Percentiles rank a stretch among this genome's conserved stretches.
Conservation (phyloP, 2,797 vertebrate species). For the Ptychobarbus kaznakovi region DNA sequence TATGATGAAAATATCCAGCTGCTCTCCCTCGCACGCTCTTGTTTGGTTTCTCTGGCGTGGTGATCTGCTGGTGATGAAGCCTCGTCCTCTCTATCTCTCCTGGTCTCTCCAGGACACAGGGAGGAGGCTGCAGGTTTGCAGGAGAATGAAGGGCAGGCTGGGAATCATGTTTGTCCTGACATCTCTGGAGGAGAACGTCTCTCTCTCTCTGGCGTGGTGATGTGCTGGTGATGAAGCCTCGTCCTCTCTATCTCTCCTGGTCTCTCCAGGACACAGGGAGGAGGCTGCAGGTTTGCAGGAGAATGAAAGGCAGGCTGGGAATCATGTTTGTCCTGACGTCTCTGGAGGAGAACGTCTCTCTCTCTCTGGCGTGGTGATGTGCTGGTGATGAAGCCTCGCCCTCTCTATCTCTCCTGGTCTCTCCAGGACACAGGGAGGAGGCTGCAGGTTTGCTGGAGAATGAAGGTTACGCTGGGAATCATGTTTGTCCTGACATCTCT, state of each 20-base stretch:
- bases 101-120: conserved; percentile 39
- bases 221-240: not conserved
- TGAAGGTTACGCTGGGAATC: conserved; percentile 38
- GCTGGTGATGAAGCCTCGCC: conserved; percentile 8
- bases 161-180: conserved; percentile 48
- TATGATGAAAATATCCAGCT: conserved; percentile 37
- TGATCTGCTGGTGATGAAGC: not conserved
- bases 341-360: too few species aligned
- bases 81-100: conserved; percentile 41
- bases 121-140: conserved; percentile 25
- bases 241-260: conserved; percentile 38
- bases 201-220: not conserved
- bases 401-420: conserved; percentile 40
- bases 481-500: conserved; percentile 47
- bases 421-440: conserved; percentile 46
- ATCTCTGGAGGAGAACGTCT: too few species aligned
- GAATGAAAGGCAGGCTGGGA: conserved; percentile 39
- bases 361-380: not conserved
- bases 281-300: conserved; percentile 10
- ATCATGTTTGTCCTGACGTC: conserved; percentile 48
- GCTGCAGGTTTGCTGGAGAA: conserved; percentile 1
- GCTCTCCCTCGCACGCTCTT: conserved; percentile 15
- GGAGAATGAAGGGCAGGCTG: conserved; percentile 34
- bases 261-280: conserved; percentile 44
- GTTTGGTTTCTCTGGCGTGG: conserved; percentile 4